Conservation (phyloP, 2,797 vertebrate species). For the Pagetopsis macropterus region DNA sequence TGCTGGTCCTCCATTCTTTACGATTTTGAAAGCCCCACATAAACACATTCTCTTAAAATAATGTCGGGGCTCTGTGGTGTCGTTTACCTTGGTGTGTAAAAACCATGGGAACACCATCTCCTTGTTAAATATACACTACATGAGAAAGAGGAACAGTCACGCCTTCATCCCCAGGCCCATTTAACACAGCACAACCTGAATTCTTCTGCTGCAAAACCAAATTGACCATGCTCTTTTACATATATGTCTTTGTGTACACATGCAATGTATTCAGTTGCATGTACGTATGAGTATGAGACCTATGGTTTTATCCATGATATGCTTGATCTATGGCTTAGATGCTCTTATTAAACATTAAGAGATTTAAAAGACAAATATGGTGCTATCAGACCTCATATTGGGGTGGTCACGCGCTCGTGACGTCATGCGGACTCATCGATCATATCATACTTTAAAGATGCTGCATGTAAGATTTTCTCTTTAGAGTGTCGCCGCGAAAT, state of each 20-base stretch:
- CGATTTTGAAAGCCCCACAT: conserved; percentile 13
- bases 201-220: conserved; percentile 94
- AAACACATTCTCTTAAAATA: conserved; percentile 17
- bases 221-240: conserved; percentile 82
- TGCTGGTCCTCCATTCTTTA: conserved; percentile 29
- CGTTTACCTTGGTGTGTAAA: conserved; percentile 18
- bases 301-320: conserved; percentile 89
- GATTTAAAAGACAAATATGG: conserved; percentile 92
- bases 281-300: conserved; percentile 83
- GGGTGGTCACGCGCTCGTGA: conserved; percentile 93
- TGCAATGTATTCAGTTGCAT: conserved; percentile 84
- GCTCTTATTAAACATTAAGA: conserved; percentile 87
- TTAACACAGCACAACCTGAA: conserved; percentile 94
- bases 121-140: conserved; percentile 36
- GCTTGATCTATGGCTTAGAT: conserved; percentile 90
- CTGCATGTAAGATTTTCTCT: conserved; percentile 77
- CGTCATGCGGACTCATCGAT: conserved; percentile 99
- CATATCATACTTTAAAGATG: conserved; percentile 92
- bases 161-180: conserved; percentile 72
- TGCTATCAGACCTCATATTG: conserved; percentile 96
- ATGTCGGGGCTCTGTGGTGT: conserved; percentile 25
- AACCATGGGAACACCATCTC: conserved; percentile 20
- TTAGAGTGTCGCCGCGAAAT: conserved; percentile 44
- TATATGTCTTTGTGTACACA: conserved; percentile 84
- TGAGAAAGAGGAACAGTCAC: conserved; percentile 51